A percentile compares a stretch with the other conserved stretches of the same genome.
Conservation (phyloP, 2,113 vertebrate genomes). For the Micromys minutus region DNA sequence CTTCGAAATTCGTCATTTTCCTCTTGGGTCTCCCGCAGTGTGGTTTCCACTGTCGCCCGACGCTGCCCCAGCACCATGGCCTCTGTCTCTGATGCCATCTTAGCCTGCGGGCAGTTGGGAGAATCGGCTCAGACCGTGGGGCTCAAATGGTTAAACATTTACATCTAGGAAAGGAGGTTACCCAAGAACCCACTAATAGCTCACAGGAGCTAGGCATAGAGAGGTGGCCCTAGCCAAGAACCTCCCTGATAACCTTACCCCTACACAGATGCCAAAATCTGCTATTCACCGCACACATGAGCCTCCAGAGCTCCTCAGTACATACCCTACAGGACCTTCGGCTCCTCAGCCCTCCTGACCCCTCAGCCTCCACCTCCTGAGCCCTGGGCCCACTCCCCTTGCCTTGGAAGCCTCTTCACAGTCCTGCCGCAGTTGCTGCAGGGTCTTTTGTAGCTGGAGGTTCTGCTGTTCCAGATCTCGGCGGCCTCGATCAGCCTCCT, state of each 20-base stretch:
- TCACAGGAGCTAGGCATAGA: background rate
- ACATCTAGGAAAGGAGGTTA: background rate
- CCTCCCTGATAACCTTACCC: background rate
- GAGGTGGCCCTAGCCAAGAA: background rate
- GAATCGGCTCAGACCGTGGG: background rate
- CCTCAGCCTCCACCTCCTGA: slow-evolving; percentile 64
- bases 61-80: slow-evolving; percentile 73
- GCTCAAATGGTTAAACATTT: accelerated
- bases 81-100: slow-evolving; percentile 74
- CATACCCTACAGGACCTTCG: slow-evolving; percentile 65
- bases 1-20: slow-evolving; percentile 83
- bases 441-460: slow-evolving; percentile 86
- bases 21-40: slow-evolving; percentile 82
- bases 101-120: slow-evolving; percentile 72
- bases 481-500: slow-evolving; percentile 85
- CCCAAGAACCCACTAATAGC: background rate
- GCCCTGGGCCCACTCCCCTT: slow-evolving; percentile 66
- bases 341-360: slow-evolving; percentile 69
- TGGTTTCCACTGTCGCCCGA: slow-evolving; percentile 64
- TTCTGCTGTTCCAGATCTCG: slow-evolving; percentile 81
- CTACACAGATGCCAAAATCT: background rate
- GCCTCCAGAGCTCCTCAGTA: background rate
- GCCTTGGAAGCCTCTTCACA: slow-evolving; percentile 84
- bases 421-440: slow-evolving; percentile 86
- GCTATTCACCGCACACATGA: background rate